Conservation (phyloP, 1,140 invertebrate species). For the Gonioctena quinquepunctata region DNA sequence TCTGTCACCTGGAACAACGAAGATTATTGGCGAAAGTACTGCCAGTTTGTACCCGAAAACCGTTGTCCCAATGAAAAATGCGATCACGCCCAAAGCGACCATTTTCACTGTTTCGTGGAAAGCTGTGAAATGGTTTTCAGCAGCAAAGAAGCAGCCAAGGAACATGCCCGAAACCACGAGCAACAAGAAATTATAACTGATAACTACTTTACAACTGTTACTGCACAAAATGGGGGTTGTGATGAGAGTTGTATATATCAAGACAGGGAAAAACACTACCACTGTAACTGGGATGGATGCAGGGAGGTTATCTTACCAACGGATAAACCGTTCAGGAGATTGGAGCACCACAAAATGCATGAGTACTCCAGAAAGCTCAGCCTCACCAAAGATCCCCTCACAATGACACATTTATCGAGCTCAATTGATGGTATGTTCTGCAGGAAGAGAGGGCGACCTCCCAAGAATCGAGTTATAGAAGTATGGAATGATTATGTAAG, state of each 20-base stretch:
- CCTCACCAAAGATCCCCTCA: slow-evolving; percentile 59
- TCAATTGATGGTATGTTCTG: slow-evolving; percentile 87
- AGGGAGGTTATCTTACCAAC: slow-evolving; percentile 79
- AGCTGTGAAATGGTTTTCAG: slow-evolving; percentile 71
- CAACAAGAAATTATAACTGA: slow-evolving; percentile 84
- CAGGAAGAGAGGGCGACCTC: slow-evolving; percentile 85
- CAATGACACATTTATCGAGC: slow-evolving; percentile 69
- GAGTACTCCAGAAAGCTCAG: slow-evolving; percentile 64
- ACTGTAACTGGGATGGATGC: slow-evolving; percentile 87
- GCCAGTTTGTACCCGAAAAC: slow-evolving; percentile 60
- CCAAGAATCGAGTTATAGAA: slow-evolving; percentile 90
- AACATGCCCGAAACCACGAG: slow-evolving; percentile 85
- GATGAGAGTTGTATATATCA: slow-evolving; percentile 77
- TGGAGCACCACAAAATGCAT: slow-evolving; percentile 91
- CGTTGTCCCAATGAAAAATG: slow-evolving; percentile 66
- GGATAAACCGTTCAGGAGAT: slow-evolving; percentile 81
- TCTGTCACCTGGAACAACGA: slow-evolving; percentile 51
- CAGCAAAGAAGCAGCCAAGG: slow-evolving; percentile 77
- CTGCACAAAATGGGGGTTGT: slow-evolving; percentile 64
- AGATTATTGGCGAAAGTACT: slow-evolving; percentile 67
- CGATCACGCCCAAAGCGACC: slow-evolving; percentile 71
- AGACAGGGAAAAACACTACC: slow-evolving; percentile 82
- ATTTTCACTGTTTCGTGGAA: slow-evolving; percentile 77
- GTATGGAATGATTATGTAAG: slow-evolving; percentile 82
- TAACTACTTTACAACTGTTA: slow-evolving; percentile 71